Conservation (phyloP, 2,797 vertebrate genomes). For the Enteromius treurensis region DNA sequence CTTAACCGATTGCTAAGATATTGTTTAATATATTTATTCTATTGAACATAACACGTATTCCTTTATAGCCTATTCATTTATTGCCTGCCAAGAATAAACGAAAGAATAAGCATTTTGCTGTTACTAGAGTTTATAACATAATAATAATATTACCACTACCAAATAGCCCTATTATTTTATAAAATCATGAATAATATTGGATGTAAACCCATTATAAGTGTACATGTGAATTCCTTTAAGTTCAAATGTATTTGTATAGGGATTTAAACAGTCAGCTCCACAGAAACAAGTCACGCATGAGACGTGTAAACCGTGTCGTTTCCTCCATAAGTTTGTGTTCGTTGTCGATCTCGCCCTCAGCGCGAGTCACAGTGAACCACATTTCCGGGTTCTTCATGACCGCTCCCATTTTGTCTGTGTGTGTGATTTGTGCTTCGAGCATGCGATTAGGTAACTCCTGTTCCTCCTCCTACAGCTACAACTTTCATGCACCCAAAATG, state of each 20-base stretch:
- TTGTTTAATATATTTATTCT: not conserved
- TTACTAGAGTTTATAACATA: not conserved
- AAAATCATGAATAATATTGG: not conserved
- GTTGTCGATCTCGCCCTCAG: slow-evolving; percentile 6
- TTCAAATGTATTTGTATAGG: not conserved
- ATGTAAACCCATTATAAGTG: not conserved
- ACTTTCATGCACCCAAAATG: slow-evolving; percentile 64
- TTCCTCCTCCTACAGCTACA: slow-evolving; percentile 47
- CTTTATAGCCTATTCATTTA: not conserved
- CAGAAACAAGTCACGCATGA: not conserved
- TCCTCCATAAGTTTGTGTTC: not conserved
- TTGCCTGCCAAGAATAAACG: not conserved
- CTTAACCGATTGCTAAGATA: not conserved
- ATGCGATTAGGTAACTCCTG: slow-evolving; percentile 55
- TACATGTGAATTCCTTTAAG: not conserved
- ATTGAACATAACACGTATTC: not conserved
- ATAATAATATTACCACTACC: not conserved
- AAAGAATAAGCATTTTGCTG: not conserved
- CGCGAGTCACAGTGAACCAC: not conserved
- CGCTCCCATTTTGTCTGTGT: slow-evolving; percentile 64
- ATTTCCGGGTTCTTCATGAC: slow-evolving; percentile 60
- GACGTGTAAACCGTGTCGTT: not conserved
- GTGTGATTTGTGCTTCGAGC: slow-evolving; percentile 50
- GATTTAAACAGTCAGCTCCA: not conserved
- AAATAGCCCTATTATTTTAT: not conserved